These are phyloP conservation scores for Drosophila sechellia DNA, from an alignment of 1,140 invertebrate genomes.

Conservation along the genomic window DNA sequence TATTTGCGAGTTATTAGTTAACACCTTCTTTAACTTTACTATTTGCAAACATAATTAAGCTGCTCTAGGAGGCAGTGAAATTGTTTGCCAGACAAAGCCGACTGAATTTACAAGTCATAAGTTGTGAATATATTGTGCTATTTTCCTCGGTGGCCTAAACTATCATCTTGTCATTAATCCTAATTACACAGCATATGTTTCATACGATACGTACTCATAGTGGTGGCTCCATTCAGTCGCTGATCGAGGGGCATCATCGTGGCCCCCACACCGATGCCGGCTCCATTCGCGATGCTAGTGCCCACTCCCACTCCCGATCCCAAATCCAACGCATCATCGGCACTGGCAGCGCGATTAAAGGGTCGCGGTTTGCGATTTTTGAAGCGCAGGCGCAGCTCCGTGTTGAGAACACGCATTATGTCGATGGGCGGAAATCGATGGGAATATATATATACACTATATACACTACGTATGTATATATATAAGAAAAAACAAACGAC, in stretches of 20 bases:
- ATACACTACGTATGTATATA: background rate
- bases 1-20: background rate
- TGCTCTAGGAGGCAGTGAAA: background rate
- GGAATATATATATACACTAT: background rate
- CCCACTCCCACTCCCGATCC: background rate
- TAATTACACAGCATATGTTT: too few relatives aligned
- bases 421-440: constrained; percentile 28
- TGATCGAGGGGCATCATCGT: constrained; percentile 4
- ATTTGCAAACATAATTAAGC: constrained; percentile 1
- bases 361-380: constrained; percentile 79
- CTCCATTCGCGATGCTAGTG: background rate
- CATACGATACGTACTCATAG: constrained; percentile 50
- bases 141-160: background rate
- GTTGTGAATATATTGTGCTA: background rate
- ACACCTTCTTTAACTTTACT: background rate
- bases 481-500: too few relatives aligned
- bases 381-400: constrained; percentile 76
- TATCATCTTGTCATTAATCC: too few relatives aligned
- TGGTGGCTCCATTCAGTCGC: constrained; percentile 36
- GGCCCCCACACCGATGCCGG: constrained; percentile 1
- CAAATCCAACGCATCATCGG: constrained; percentile 65
- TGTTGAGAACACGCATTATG: constrained; percentile 71
- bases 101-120: background rate
- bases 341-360: constrained; percentile 77
- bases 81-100: background rate